A percentile compares a stretch with the other conserved stretches of the same genome.
phyloP scores from a whole-genome alignment of 1,140 invertebrate genomes.

The Drosophila littoralis region DNA sequence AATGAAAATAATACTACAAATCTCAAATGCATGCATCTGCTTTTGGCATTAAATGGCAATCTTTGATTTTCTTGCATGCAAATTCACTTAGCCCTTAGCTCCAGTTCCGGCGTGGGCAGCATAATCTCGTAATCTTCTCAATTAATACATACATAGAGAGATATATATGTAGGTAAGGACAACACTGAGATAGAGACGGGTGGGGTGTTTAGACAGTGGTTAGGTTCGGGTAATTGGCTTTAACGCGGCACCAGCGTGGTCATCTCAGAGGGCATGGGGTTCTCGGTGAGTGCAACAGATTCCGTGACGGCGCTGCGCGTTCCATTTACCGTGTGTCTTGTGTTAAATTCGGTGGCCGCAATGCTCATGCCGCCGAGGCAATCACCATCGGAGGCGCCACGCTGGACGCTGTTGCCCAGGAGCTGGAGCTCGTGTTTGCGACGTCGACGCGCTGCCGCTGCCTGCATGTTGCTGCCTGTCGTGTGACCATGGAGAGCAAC shows the following conservation, averaged over 20 bases:
- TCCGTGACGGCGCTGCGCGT: constrained; percentile 72
- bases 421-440: constrained; percentile 85
- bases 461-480: constrained; percentile 83
- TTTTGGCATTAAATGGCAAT: constrained; percentile 5
- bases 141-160: background rate
- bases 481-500: constrained; percentile 85
- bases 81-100: constrained; percentile 48
- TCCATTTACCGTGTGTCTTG: constrained; percentile 53
- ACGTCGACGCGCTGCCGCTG: constrained; percentile 84
- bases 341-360: constrained; percentile 59
- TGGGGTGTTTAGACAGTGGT: background rate
- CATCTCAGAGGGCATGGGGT: constrained; percentile 74
- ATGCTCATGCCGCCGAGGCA: constrained; percentile 48
- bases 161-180: background rate
- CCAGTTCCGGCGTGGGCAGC: background rate
- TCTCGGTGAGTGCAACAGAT: constrained; percentile 78
- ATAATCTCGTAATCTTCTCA: background rate
- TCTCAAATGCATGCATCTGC: constrained; percentile 18
- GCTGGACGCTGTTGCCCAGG: constrained; percentile 51
- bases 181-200: constrained; percentile 13
- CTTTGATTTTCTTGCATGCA: constrained; percentile 49
- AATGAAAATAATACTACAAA: constrained; percentile 19
- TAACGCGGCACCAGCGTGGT: constrained; percentile 79
- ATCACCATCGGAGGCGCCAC: constrained; percentile 38
- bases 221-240: constrained; percentile 40